Evolutionary conservation across 2,113 vertebrate genomes (phyloP).

Genomic region (Orthonyx spaldingii): DNA sequence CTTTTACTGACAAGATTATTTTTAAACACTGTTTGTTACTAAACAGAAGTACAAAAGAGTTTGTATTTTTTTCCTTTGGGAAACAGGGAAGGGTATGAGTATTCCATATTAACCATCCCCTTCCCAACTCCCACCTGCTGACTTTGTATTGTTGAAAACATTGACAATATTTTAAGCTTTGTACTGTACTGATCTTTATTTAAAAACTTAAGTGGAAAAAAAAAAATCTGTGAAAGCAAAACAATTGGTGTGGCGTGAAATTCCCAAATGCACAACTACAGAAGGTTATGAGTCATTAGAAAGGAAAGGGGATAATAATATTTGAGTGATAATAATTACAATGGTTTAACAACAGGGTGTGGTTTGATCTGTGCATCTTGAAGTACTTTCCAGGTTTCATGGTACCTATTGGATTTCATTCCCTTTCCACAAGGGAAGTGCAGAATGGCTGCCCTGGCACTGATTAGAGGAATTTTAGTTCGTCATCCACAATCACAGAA

Average conservation of each 20-base stretch:
- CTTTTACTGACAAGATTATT: conserved; percentile 31
- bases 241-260: not conserved
- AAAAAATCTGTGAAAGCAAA: not conserved
- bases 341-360: not conserved
- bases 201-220: not conserved
- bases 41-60: conserved; percentile 1
- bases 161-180: conserved; percentile 45
- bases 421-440: not conserved
- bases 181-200: conserved; percentile 50
- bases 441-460: not conserved
- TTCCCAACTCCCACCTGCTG: not conserved
- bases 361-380: not conserved
- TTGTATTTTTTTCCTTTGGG: conserved; percentile 1
- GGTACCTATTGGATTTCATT: not conserved
- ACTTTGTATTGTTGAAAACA: conserved; percentile 23
- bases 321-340: not conserved
- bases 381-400: not conserved
- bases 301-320: not conserved
- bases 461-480: not conserved
- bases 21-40: conserved; percentile 46
- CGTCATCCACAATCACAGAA: not conserved
- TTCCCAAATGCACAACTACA: not conserved
- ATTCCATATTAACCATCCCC: not conserved
- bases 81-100: not conserved
- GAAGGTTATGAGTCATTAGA: not conserved